Conservation (phyloP, 2,888 invertebrate genomes). For the Campoplex nolae region DNA sequence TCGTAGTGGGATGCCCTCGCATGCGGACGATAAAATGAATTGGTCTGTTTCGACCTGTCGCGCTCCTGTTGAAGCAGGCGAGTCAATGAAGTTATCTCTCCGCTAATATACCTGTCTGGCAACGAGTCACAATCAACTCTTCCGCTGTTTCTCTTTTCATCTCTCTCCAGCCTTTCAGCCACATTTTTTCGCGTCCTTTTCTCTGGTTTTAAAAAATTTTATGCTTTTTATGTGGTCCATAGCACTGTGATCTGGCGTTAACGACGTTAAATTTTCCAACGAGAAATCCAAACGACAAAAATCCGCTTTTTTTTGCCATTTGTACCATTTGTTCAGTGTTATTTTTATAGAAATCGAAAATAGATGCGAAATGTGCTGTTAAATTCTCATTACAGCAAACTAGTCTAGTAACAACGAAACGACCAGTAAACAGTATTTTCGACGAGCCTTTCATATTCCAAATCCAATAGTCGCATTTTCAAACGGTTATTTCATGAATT, state of each 20-base stretch:
- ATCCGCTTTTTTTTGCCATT: neutral
- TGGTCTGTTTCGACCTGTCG: constrained; percentile 55
- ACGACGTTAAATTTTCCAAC: constrained; percentile 25
- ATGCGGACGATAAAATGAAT: constrained; percentile 58
- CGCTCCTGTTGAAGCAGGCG: constrained; percentile 37
- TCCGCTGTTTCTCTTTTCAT: constrained; percentile 1
- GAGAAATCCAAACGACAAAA: constrained; percentile 16
- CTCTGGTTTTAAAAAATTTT: neutral
- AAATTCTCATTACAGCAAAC: constrained; percentile 4
- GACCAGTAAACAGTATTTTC: constrained; percentile 9
- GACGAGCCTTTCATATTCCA: neutral
- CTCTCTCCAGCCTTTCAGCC: constrained; percentile 2
- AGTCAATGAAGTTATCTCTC: constrained; percentile 68
- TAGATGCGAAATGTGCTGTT: neutral
- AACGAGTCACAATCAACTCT: constrained; percentile 53
- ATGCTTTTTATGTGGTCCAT: constrained; percentile 20
- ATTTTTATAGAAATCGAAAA: neutral
- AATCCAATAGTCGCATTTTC: neutral
- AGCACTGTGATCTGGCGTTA: constrained; percentile 9
- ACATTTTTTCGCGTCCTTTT: neutral
- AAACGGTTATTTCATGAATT: constrained; percentile 49
- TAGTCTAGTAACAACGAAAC: neutral
- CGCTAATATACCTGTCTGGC: constrained; percentile 58
- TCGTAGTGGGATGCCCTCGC: constrained; percentile 30
- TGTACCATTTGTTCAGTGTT: constrained; percentile 6